Base-by-base conservation (phyloP, 2,113 vertebrate genomes). In the Ploceus nigricollis region DNA sequence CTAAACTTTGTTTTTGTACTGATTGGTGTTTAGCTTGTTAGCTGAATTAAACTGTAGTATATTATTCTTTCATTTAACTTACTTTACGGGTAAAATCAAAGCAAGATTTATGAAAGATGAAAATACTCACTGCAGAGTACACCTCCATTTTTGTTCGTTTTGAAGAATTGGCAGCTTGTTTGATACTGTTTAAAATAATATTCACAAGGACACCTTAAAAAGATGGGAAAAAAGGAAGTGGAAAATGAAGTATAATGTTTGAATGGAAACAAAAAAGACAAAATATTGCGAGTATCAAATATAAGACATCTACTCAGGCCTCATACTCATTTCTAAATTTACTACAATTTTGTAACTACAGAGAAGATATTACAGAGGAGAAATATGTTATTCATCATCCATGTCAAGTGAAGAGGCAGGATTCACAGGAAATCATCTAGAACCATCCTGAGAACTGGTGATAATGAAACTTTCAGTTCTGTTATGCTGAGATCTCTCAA, bases 111-210 rank as follows among this genome's bases (percentile, higher is more conserved):
- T 47, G 24, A 78, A 85, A 89, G 37, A 50, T 35, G 15, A 72
- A 69, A 70, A 72, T 91, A 98, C 99, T 98, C 90, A 99, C 99
- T 44, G 98, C 98, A 82, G 99, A 99, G 95, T 99, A 99, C 95
- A 99, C 98, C 78, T 98, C 92, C 80, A 99, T 96, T 94, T 98
- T 99, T 63, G 96, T 97, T 66, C 89, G 25, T 86, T 95, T 97
- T 20, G 96, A 87, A 83, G 97, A 81, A 77, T 97, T 97, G n/a
- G 95, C 78, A 54, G 98, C 97, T 65, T 85, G 96, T 81, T 97
- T 97, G 91, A 99, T 98, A 63, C 98, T 98, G 89, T 97, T 97
- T 80, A 99, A 96, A 97, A 99, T 99, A 66, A 95, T 97, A 39
- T 97, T 96, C 93, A 99, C 87, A 79, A 99, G 97, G 42, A 98